Base-by-base conservation (phyloP, 2,888 invertebrate genomes). In the Parochlus steinenii region DNA sequence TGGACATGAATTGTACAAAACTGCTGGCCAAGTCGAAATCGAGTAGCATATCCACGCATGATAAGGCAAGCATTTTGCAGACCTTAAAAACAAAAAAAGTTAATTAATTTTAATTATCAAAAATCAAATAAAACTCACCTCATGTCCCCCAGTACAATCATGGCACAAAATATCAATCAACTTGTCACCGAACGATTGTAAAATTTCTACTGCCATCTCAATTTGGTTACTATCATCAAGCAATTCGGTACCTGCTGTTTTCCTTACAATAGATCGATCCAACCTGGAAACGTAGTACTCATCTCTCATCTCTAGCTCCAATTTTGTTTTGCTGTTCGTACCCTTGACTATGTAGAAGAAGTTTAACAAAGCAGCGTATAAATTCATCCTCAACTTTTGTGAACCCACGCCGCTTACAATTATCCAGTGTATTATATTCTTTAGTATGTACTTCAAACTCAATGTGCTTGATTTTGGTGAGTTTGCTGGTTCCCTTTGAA, bases 111-210 rank as follows among this genome's bases (percentile, higher is more conserved):
- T n/a, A n/a, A n/a, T n/a, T n/a, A n/a, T n/a, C n/a, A n/a, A n/a
- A n/a, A n/a, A n/a, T n/a, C n/a, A n/a, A n/a, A n/a, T n/a, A n/a
- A n/a, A n/a, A n/a, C n/a, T n/a, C n/a, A n/a, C 77, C 45, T 89
- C 85, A 50, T 87, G 86, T 0, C 86, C 86, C 2, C 82, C 79
- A 7, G 82, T 79, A 40, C 82, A 82, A 56, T 92, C 90, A 35
- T 82, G 74, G 45, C 87, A 86, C 34, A 90, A 56, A 22, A 74
- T 74, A 45, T 82, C 76, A 51, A 86, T 74, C 30, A 90, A 55
- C 48, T 76, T 75, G 42, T 83, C 81, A 0, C 87, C 86, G 45
- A 82, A 85, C 4, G 73, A 68, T 12, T 69, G 64, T 16, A 87
- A 64, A 0, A 75, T 68, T 42, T 73, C 69, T 14, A 71, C 60